phyloP scores from a whole-genome alignment of 2,797 vertebrate species.

The Anniella stebbinsi region DNA sequence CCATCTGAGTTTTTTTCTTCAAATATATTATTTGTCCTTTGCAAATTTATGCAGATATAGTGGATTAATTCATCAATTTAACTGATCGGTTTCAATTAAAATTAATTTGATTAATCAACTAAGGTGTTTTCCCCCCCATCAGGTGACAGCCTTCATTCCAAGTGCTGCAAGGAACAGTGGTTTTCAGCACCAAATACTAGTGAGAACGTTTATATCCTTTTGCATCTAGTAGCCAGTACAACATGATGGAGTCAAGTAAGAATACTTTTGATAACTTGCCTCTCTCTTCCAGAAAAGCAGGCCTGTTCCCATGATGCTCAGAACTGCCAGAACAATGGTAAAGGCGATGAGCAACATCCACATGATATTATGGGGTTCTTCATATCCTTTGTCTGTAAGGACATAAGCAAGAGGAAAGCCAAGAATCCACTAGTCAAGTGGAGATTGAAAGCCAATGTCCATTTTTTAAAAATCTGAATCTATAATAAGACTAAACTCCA shows the following conservation, averaged over 20 bases:
- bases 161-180: background rate
- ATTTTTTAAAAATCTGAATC: conserved; percentile 22
- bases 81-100: background rate
- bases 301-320: conserved; percentile 68
- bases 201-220: background rate
- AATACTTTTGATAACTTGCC: conserved; percentile 69
- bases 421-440: conserved; percentile 32
- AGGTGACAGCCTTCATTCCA: background rate
- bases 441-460: conserved; percentile 28
- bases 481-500: background rate
- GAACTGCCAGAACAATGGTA: conserved; percentile 47
- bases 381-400: conserved; percentile 70
- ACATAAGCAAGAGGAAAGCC: conserved; percentile 15
- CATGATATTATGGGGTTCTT: background rate
- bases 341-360: conserved; percentile 53
- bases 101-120: background rate
- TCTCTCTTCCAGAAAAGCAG: conserved; percentile 79
- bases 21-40: background rate
- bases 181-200: background rate
- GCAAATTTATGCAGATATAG: background rate
- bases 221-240: background rate
- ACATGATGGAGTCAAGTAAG: background rate
- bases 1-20: background rate
- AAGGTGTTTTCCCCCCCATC: background rate
- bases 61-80: background rate